phyloP scores from a whole-genome alignment of 1,140 invertebrate genomes.

The Calliopsis andreniformis region DNA sequence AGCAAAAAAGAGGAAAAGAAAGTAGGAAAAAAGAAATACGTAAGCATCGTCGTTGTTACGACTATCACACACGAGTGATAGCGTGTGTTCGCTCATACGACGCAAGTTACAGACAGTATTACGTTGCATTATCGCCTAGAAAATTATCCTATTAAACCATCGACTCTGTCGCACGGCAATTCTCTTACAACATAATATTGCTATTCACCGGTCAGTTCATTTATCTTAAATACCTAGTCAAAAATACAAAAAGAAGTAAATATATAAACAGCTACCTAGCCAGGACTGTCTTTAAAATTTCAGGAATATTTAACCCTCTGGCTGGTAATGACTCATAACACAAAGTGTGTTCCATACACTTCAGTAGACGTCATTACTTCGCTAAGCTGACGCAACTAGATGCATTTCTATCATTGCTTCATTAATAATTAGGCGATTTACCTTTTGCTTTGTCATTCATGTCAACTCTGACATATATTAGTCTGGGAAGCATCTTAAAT shows the following conservation, averaged over 20 bases:
- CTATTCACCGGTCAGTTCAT: constrained; percentile 39
- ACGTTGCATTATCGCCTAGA: constrained; percentile 2
- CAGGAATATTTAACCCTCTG: neutral
- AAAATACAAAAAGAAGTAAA: constrained; percentile 11
- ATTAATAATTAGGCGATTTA: too few relatives aligned
- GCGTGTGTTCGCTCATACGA: constrained; percentile 3
- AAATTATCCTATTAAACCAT: constrained; percentile 8
- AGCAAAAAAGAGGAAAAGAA: too few relatives aligned
- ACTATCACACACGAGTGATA: constrained; percentile 9
- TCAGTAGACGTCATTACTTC: too few relatives aligned
- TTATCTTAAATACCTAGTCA: constrained; percentile 37
- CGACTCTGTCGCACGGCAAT: constrained; percentile 19
- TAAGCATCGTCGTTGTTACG: constrained; percentile 32
- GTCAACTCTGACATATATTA: too few relatives aligned
- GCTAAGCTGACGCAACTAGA: too few relatives aligned
- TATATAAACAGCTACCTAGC: neutral
- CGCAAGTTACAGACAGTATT: neutral
- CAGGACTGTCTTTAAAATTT: constrained; percentile 18
- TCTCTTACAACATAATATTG: constrained; percentile 9
- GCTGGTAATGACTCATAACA: too few relatives aligned
- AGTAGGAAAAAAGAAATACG: constrained; percentile 23
- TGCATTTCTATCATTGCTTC: too few relatives aligned
- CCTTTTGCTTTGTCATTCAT: too few relatives aligned
- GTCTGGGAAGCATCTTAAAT: too few relatives aligned
- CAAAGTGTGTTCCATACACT: too few relatives aligned